These are phyloP conservation scores for Graphium colonna DNA, from an alignment of 2,888 invertebrate species.

Conservation along the genomic window DNA sequence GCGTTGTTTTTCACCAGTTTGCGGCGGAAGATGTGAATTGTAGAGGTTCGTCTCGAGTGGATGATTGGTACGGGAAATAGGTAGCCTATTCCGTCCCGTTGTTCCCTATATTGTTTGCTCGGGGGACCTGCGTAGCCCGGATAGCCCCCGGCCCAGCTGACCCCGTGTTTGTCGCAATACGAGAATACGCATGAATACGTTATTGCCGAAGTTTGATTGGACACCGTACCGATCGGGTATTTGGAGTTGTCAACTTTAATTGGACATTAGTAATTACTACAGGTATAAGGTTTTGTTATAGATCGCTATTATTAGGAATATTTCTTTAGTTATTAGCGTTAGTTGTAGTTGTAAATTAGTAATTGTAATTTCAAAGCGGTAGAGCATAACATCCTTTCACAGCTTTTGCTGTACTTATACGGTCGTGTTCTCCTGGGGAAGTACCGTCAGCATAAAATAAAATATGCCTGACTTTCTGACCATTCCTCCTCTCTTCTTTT, in stretches of 20 bases:
- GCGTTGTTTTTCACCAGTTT: constrained; percentile 25
- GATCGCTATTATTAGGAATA: too few species aligned
- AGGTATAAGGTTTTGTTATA: too few species aligned
- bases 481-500: too few species aligned
- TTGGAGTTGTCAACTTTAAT: neutral
- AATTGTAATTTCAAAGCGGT: too few species aligned
- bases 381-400: too few species aligned
- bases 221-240: neutral
- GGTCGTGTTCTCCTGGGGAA: too few species aligned
- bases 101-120: constrained; percentile 31
- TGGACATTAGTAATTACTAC: too few species aligned
- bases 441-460: too few species aligned
- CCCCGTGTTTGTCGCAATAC: constrained; percentile 22
- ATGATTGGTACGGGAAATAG: constrained; percentile 71
- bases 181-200: neutral
- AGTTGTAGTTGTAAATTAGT: too few species aligned
- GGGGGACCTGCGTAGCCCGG: constrained; percentile 2
- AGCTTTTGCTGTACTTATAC: too few species aligned
- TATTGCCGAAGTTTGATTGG: neutral
- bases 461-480: too few species aligned
- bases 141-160: constrained; percentile 16
- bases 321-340: too few species aligned
- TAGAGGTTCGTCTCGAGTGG: constrained; percentile 68
- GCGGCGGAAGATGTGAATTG: constrained; percentile 26
- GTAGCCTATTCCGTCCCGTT: constrained; percentile 39